Evolutionary conservation across 2,797 vertebrate genomes (phyloP).

Genomic region (Chelon labrosus): DNA sequence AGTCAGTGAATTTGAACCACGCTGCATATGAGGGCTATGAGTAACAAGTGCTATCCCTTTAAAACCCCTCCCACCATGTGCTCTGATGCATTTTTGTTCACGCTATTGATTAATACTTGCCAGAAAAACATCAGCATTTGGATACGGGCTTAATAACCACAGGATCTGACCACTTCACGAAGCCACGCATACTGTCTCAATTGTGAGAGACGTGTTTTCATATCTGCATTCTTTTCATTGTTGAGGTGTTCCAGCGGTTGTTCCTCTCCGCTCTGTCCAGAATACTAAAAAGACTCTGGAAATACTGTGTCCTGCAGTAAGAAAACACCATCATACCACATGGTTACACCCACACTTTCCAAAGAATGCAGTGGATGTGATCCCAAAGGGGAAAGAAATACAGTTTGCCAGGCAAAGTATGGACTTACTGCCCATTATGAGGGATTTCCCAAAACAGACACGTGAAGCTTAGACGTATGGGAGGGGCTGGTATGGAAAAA

Average conservation of each 20-base stretch:
- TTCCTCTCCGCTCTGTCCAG: conserved; percentile 59
- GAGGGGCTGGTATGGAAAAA: conserved; percentile 74
- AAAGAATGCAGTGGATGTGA: conserved; percentile 78
- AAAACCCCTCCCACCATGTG: conserved; percentile 13
- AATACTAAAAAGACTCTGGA: conserved; percentile 66
- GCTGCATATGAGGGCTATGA: conserved; percentile 33
- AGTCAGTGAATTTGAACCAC: conserved; percentile 47
- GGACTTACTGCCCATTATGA: conserved; percentile 75
- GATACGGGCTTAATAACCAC: conserved; percentile 14
- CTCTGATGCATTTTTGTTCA: conserved; percentile 25
- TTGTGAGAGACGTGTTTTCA: conserved; percentile 58
- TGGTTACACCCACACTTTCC: conserved; percentile 79
- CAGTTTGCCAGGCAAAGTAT: conserved; percentile 72
- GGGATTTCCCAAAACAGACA: conserved; percentile 82
- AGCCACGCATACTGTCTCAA: conserved; percentile 36
- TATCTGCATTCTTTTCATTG: conserved; percentile 72
- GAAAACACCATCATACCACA: conserved; percentile 76
- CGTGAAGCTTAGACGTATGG: conserved; percentile 70
- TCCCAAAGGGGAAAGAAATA: conserved; percentile 73
- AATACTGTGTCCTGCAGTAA: conserved; percentile 61
- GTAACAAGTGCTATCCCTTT: conserved; percentile 23
- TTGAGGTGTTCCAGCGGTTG: conserved; percentile 71
- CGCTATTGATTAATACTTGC: conserved; percentile 21
- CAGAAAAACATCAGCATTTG: conserved; percentile 9
- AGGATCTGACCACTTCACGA: conserved; percentile 12